A percentile compares a stretch with the other conserved stretches of the same genome.
Conservation (phyloP, 2,888 invertebrate species). For the Corythucha ciliata region DNA sequence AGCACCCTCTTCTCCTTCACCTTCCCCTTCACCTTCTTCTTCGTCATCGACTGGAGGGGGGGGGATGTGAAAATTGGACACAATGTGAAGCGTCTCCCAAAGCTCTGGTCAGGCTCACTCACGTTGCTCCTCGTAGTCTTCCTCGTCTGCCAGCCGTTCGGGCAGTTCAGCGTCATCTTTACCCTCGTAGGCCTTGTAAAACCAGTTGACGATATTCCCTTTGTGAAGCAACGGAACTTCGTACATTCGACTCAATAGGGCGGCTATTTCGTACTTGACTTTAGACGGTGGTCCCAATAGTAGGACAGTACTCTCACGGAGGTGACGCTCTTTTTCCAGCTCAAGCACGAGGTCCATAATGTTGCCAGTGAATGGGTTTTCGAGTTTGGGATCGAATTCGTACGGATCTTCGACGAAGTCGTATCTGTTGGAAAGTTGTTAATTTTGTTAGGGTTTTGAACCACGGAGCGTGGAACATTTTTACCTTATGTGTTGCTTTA, state of each 20-base stretch:
- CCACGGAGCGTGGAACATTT: too few species aligned
- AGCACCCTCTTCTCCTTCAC: too few species aligned
- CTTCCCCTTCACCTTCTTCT: too few species aligned
- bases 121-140: slow-evolving; percentile 10
- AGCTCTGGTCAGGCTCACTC: too few species aligned
- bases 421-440: too few species aligned
- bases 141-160: slow-evolving; percentile 13
- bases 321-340: slow-evolving; percentile 7
- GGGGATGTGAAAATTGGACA: too few species aligned
- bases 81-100: too few species aligned
- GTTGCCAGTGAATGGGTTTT: not conserved
- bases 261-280: slow-evolving; percentile 17
- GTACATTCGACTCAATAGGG: slow-evolving; percentile 19
- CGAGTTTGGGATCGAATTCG: too few species aligned
- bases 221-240: slow-evolving; percentile 18
- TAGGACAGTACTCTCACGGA: slow-evolving; percentile 13
- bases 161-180: slow-evolving; percentile 1
- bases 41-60: too few species aligned
- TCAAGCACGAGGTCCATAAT: slow-evolving; percentile 2
- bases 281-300: slow-evolving; percentile 21
- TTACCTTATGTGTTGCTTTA: slow-evolving; percentile 18
- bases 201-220: slow-evolving; percentile 19
- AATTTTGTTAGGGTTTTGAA: too few species aligned
- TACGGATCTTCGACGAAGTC: too few species aligned
- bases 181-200: slow-evolving; percentile 15